phyloP scores from a whole-genome alignment of 2,113 vertebrate species.

The Numenius arquata region DNA sequence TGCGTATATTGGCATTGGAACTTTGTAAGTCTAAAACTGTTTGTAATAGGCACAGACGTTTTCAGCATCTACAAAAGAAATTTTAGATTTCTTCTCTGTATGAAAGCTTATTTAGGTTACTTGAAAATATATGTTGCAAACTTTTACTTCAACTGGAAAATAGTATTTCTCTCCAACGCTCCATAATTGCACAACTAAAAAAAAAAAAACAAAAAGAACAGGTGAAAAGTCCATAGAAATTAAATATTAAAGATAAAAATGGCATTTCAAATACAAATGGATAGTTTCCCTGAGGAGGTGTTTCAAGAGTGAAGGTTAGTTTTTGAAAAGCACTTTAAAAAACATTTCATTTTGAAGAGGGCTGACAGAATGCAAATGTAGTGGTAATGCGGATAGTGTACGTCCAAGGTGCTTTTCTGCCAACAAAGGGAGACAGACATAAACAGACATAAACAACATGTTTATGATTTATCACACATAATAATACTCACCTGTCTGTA shows the following conservation, averaged over 20 bases:
- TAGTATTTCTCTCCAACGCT: background rate
- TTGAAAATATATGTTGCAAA: background rate
- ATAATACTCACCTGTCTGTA: background rate
- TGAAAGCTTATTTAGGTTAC: background rate
- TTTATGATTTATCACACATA: background rate
- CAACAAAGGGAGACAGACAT: background rate
- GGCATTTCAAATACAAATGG: background rate
- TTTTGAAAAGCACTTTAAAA: slow-evolving; percentile 4
- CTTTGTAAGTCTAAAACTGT: background rate
- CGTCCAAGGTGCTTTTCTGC: background rate
- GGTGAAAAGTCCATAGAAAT: background rate
- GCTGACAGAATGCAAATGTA: slow-evolving; percentile 5
- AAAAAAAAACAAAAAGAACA: background rate
- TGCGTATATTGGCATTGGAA: background rate
- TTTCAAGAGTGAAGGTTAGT: background rate
- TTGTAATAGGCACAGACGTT: background rate
- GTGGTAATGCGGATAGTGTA: background rate
- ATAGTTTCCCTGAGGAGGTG: background rate
- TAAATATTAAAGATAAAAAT: background rate
- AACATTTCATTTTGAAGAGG: background rate
- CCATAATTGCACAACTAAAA: background rate
- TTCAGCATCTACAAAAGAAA: background rate
- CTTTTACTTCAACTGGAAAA: background rate
- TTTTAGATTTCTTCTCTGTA: background rate
- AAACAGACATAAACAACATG: too few relatives aligned